A percentile compares a stretch with the other conserved stretches of the same genome.
Evolutionary conservation across 2,113 vertebrate species (phyloP).

Genomic region (Tetraodon nigroviridis): DNA sequence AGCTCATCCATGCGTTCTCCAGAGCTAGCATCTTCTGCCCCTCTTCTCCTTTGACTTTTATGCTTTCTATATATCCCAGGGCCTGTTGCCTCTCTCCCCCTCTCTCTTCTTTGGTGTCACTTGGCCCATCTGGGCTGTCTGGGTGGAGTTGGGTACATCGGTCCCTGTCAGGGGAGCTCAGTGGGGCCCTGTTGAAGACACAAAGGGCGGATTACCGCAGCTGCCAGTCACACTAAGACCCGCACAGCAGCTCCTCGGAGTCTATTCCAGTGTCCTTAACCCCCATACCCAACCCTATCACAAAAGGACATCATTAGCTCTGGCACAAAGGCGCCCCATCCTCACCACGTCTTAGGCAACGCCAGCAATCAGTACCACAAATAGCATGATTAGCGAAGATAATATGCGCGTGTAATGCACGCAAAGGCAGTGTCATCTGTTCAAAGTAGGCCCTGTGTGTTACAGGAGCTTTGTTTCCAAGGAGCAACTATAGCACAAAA

Average conservation of each 20-base stretch:
- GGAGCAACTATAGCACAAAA: constrained; percentile 13
- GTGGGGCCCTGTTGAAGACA: constrained; percentile 73
- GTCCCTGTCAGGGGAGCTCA: constrained; percentile 71
- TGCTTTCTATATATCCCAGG: constrained; percentile 13
- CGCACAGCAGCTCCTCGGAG: constrained; percentile 66
- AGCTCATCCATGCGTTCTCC: constrained; percentile 3
- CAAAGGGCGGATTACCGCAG: constrained; percentile 81
- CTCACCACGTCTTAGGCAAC: constrained; percentile 63
- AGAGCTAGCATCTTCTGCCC: constrained; percentile 1
- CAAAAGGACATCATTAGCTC: constrained; percentile 77
- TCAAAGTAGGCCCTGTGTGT: constrained; percentile 27
- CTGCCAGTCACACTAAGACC: constrained; percentile 81
- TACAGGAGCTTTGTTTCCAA: constrained; percentile 28
- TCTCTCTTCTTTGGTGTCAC: constrained; percentile 42
- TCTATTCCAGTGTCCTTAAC: constrained; percentile 72
- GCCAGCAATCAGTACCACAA: constrained; percentile 59
- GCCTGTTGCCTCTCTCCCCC: constrained; percentile 22
- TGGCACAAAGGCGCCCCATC: constrained; percentile 65
- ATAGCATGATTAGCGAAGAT: constrained; percentile 67
- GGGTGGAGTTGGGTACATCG: constrained; percentile 65
- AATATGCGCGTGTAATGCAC: constrained; percentile 66
- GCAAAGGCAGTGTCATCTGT: constrained; percentile 62
- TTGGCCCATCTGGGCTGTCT: constrained; percentile 77
- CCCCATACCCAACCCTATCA: constrained; percentile 59
- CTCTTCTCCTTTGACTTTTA: not conserved